Evolutionary conservation across 2,888 invertebrate species (phyloP).

Genomic region (Melieria crassipennis): DNA sequence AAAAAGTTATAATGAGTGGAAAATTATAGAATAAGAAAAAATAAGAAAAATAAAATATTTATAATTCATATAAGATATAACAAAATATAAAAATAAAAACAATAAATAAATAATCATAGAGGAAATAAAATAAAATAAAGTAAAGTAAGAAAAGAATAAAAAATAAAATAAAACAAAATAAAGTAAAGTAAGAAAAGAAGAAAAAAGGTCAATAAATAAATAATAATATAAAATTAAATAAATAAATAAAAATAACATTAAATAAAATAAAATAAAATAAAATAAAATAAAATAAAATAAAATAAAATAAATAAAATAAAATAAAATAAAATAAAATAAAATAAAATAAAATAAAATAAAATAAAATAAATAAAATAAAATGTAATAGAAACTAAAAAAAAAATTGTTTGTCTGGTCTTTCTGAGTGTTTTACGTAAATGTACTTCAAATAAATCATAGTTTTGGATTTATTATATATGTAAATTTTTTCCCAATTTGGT

Average conservation of each 20-base stretch:
- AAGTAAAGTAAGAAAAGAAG: constrained; percentile 6
- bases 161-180: constrained; percentile 19
- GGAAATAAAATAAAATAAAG: neutral
- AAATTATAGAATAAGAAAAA: too few relatives aligned
- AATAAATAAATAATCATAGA: too few relatives aligned
- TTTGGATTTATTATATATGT: too few relatives aligned
- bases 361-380: constrained; percentile 21
- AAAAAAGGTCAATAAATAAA: constrained; percentile 5
- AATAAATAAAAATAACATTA: constrained; percentile 11
- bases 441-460: neutral
- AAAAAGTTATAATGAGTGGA: too few relatives aligned
- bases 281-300: constrained; percentile 20
- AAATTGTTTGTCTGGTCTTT: neutral
- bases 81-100: too few relatives aligned
- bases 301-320: constrained; percentile 20
- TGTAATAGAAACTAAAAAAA: constrained; percentile 3
- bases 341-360: constrained; percentile 15
- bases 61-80: too few relatives aligned
- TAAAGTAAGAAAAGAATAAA: constrained; percentile 11
- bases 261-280: constrained; percentile 20
- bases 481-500: too few relatives aligned
- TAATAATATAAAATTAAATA: constrained; percentile 17
- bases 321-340: constrained; percentile 20
- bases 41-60: too few relatives aligned
- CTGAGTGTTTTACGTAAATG: neutral